Conservation (phyloP, 1,140 invertebrate genomes). For the Lordiphosa stackelbergi region DNA sequence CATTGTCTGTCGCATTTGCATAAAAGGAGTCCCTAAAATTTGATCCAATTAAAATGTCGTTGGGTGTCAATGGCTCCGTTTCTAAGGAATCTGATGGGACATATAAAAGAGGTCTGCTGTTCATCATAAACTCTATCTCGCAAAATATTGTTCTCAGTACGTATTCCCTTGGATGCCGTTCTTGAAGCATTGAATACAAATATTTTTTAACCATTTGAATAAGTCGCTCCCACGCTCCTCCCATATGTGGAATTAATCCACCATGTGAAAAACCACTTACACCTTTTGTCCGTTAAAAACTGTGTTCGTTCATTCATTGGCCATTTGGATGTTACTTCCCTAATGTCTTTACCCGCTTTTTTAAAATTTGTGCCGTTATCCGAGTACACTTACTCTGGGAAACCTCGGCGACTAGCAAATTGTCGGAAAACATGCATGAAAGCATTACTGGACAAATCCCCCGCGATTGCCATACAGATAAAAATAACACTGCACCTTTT, state of each 20-base stretch:
- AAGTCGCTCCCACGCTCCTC: background rate
- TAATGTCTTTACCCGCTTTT: conserved; percentile 45
- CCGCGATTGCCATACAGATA: conserved; percentile 77
- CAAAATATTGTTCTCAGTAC: too few species aligned
- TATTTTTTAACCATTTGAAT: too few species aligned
- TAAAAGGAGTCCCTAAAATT: conserved; percentile 9
- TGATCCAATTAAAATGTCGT: conserved; percentile 11
- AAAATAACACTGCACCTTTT: conserved; percentile 76
- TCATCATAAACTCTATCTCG: background rate
- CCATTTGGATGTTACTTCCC: background rate
- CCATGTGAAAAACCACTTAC: conserved; percentile 12
- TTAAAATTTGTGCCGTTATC: conserved; percentile 76
- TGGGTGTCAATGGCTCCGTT: conserved; percentile 17
- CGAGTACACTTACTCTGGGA: background rate
- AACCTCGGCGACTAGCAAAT: conserved; percentile 59
- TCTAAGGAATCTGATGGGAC: conserved; percentile 34
- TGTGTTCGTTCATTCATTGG: background rate
- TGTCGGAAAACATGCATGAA: conserved; percentile 75
- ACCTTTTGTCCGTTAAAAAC: too few species aligned
- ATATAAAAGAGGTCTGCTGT: conserved; percentile 21
- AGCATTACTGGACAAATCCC: conserved; percentile 63
- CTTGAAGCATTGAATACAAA: background rate
- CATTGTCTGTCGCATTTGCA: background rate
- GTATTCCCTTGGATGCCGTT: background rate
- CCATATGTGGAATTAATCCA: background rate